These are phyloP conservation scores for Platynereis dumerilii DNA, from an alignment of 2,888 invertebrate species.

Conservation along the genomic window DNA sequence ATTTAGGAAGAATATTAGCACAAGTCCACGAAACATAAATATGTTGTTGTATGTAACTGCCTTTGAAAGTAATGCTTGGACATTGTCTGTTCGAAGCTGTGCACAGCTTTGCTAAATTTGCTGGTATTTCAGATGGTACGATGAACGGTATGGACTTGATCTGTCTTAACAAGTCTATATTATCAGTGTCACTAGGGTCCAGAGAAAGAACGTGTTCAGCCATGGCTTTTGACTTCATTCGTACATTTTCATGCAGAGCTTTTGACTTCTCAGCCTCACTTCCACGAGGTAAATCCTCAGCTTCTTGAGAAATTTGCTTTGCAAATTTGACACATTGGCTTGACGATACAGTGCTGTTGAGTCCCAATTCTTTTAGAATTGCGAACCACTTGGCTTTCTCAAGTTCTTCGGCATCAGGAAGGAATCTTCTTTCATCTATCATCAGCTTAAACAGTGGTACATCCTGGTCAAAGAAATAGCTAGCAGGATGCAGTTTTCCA, in stretches of 20 bases:
- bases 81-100: slow-evolving; percentile 11
- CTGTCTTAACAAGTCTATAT: slow-evolving; percentile 23
- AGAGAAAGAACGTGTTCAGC: slow-evolving; percentile 30
- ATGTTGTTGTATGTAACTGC: slow-evolving; percentile 24
- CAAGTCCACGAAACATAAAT: slow-evolving; percentile 31
- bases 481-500: slow-evolving; percentile 35
- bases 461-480: slow-evolving; percentile 41
- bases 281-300: slow-evolving; percentile 10
- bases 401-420: slow-evolving; percentile 32
- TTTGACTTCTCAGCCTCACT: slow-evolving; percentile 2
- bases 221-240: slow-evolving; percentile 30
- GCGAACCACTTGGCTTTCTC: slow-evolving; percentile 32
- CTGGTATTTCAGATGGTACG: slow-evolving; percentile 20
- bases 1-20: slow-evolving; percentile 32
- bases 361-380: slow-evolving; percentile 32
- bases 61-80: slow-evolving; percentile 30
- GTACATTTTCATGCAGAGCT: too few relatives aligned
- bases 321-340: slow-evolving; percentile 32
- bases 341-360: slow-evolving; percentile 24
- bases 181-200: not conserved
- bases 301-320: slow-evolving; percentile 28
- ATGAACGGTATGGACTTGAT: slow-evolving; percentile 31
- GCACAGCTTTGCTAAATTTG: slow-evolving; percentile 14
- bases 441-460: slow-evolving; percentile 39
- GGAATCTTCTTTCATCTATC: slow-evolving; percentile 38